Base-by-base conservation (phyloP, 2,888 invertebrate species). In the Drosophila emarginata region DNA sequence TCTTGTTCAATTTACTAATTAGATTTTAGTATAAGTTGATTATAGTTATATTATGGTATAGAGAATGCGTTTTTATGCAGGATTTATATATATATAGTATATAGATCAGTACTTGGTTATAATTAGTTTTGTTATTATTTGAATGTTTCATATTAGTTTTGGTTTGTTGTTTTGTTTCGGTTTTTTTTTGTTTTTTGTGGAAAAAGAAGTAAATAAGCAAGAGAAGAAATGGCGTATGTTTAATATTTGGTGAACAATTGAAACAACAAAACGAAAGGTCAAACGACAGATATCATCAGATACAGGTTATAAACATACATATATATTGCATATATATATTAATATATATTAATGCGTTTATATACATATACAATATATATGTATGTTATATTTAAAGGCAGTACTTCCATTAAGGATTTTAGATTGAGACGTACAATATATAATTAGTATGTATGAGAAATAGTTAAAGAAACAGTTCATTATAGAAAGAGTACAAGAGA, bases 141-240 rank as follows among this genome's bases (percentile, higher is more conserved):
- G 68, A 64, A 77, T 77, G 73, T 73, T 74, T 26, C 58, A 26
- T 62, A 57, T 73, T 72, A 62, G 60, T 66, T 56, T 69, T 70
- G 9, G 58, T 67, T 68, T 67, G 66, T 82, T 78, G 64, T 67
- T 77, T 72, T 72, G 74, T 69, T 32, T 57, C 69, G 68, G 12
- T 62, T 67, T 45, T 18, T 45, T 54, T 54, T 54, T 65, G 62
- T 64, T 72, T 77, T 76, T 82, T 15, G 81, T 81, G 81, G 87
- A 77, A 84, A 81, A 82, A 84, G 86, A 87, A 83, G 83, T 84
- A 85, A 83, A 83, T 80, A 88, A 89, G 86, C 89, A 88, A 87
- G 89, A 87, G 88, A 88, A 88, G 79, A 88, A 81, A 89, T 88
- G 79, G 84, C 87, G 87, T 81, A 85, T 85, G 84, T 85, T 85